Base-by-base conservation (phyloP, 2,113 vertebrate species). In the Prinia subflava region DNA sequence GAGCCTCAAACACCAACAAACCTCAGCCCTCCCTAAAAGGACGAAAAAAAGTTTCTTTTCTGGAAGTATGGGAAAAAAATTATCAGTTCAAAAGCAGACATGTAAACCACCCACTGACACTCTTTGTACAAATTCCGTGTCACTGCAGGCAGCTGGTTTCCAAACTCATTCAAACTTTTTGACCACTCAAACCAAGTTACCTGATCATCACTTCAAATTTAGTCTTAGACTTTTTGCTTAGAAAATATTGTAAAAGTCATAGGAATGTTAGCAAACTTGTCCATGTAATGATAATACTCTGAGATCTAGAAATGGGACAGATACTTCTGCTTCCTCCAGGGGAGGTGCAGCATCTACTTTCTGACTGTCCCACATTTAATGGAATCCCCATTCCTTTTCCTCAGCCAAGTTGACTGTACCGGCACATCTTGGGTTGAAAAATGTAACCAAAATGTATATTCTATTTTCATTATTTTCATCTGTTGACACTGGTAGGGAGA, bases 1-100 rank as follows among this genome's bases (percentile, higher is more conserved):
- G 0, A 73, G 7, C 2, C 18, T 25, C 27, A 37, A 76, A 30
- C 9, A 83, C 3, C 35, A 57, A 13, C 10, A 8, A 57, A 3
- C 8, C 60, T 23, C 24, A 24, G 28, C 1, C 5, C 1, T 19
- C 7, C 3, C 23, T 6, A 7, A 8, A 33, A 68, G 6, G 23
- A 57, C 53, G 84, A 52, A 91, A 18, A 37, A 75, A 56, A 63
- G 3, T 11, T 42, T n/a, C 0, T 41, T 46, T 64, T 59, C 46
- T 75, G 41, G 16, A 81, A 80, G 67, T 16, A 47, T 3, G 8
- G 3, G 22, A 87, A 44, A 39, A 80, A 75, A 82, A 3, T 46
- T 42, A 47, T 39, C 7, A 28, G 60, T 37, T 55, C 15, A 44
- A 49, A 31, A 88, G 33, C 60, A 86, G 21, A 3, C 11, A 46